Percentiles rank a stretch among this genome's conserved stretches.
Evolutionary conservation across 2,888 invertebrate species (phyloP).

Genomic region (Hirtodrosophila trivittata): DNA sequence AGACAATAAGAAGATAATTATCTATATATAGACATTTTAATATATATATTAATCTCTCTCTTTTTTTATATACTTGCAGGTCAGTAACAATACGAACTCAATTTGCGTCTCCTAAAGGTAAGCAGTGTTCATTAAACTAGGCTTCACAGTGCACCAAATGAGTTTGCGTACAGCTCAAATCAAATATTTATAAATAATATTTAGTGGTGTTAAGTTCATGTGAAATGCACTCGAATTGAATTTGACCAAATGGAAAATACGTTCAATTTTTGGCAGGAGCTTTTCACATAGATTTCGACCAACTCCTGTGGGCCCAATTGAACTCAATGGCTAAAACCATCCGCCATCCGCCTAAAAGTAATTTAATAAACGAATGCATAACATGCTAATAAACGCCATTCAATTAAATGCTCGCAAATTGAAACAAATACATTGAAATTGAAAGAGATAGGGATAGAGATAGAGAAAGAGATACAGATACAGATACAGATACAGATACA

Average conservation of each 20-base stretch:
- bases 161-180: not conserved
- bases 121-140: not conserved
- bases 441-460: not conserved
- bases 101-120: not conserved
- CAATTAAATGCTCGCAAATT: conserved; percentile 49
- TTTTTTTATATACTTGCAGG: not conserved
- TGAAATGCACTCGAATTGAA: conserved; percentile 32
- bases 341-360: conserved; percentile 14
- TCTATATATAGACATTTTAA: no score
- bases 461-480: not conserved
- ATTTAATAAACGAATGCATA: conserved; percentile 52
- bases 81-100: not conserved
- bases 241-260: conserved; percentile 36
- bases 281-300: conserved; percentile 3
- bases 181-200: conserved; percentile 33
- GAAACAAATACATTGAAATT: conserved; percentile 40
- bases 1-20: no score
- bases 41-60: not conserved
- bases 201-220: conserved; percentile 43
- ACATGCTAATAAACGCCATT: conserved; percentile 47
- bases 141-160: not conserved
- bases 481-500: not conserved
- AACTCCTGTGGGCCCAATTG: conserved; percentile 3
- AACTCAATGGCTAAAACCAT: conserved; percentile 22
- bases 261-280: conserved; percentile 21